These are phyloP conservation scores for Hylia prasina DNA, from an alignment of 2,113 vertebrate genomes.

Conservation along the genomic window DNA sequence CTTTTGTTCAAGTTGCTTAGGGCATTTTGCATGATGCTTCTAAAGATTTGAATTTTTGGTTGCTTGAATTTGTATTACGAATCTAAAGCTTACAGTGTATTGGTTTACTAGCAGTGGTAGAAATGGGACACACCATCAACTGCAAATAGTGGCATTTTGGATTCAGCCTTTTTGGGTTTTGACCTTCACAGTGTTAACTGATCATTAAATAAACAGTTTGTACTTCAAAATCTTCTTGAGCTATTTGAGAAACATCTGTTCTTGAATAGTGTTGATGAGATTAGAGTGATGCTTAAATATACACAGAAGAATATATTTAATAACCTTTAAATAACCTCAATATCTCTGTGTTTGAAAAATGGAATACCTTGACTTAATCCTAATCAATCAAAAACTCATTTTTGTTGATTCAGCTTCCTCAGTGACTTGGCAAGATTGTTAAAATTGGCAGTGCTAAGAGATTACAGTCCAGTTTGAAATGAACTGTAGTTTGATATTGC, in stretches of 20 bases:
- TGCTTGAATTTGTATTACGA: not conserved
- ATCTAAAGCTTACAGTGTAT: not conserved
- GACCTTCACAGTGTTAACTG: conserved; percentile 6
- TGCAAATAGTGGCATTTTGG: not conserved
- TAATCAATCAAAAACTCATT: conserved; percentile 67
- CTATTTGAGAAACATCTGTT: not conserved
- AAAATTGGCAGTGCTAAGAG: conserved; percentile 14
- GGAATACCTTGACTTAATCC: not conserved
- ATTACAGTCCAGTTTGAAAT: conserved; percentile 3
- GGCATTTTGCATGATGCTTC: not conserved
- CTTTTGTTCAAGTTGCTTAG: not conserved
- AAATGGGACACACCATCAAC: not conserved
- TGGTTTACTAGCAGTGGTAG: not conserved
- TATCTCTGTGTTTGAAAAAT: conserved; percentile 43
- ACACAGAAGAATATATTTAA: conserved; percentile 29
- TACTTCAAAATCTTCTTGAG: not conserved
- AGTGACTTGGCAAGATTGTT: conserved; percentile 24
- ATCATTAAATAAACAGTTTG: not conserved
- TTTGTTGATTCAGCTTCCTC: conserved; percentile 57
- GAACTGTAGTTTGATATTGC: not conserved
- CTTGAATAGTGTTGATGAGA: not conserved
- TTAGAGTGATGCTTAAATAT: not conserved
- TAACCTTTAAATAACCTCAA: conserved; percentile 54
- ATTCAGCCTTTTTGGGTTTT: not conserved
- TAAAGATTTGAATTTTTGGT: not conserved